phyloP scores from a whole-genome alignment of 2,888 invertebrate species.

The Harpalus rufipes region DNA sequence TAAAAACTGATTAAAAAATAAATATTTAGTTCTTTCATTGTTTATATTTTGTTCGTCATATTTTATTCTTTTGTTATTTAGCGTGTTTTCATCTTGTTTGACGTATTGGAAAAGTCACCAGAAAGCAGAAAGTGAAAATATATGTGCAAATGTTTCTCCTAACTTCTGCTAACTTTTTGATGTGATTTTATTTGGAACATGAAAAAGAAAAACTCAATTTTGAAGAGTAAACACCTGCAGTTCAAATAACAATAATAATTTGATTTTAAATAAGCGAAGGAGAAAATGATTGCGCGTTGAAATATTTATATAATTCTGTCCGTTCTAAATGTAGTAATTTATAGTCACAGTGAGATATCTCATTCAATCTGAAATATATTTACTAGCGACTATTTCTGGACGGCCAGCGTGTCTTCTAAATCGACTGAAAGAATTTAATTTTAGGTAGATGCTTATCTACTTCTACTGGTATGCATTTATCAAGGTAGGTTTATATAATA shows the following conservation, averaged over 20 bases:
- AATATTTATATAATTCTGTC: slow-evolving; percentile 13
- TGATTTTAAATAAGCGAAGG: background rate
- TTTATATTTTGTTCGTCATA: background rate
- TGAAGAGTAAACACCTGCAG: slow-evolving; percentile 4
- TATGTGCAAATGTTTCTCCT: slow-evolving; percentile 1
- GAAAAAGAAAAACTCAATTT: slow-evolving; percentile 16
- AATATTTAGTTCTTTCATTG: background rate
- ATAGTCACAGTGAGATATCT: slow-evolving; percentile 41
- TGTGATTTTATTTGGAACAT: slow-evolving; percentile 16
- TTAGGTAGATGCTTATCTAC: slow-evolving; percentile 36
- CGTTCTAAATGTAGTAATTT: slow-evolving; percentile 22
- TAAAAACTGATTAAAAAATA: background rate
- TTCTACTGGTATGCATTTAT: background rate
- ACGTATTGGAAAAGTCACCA: background rate
- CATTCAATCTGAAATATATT: slow-evolving; percentile 44
- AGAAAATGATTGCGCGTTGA: background rate
- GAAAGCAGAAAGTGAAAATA: slow-evolving; percentile 13
- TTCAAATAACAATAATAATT: slow-evolving; percentile 5
- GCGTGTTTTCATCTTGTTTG: background rate
- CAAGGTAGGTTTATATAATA: no score
- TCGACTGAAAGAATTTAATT: slow-evolving; percentile 47
- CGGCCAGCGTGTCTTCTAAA: slow-evolving; percentile 28
- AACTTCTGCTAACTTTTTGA: slow-evolving; percentile 19
- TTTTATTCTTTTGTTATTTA: background rate
- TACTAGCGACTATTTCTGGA: slow-evolving; percentile 12